These are phyloP conservation scores for Eriocheir sinensis DNA, from an alignment of 1,140 invertebrate genomes.

Conservation along the genomic window DNA sequence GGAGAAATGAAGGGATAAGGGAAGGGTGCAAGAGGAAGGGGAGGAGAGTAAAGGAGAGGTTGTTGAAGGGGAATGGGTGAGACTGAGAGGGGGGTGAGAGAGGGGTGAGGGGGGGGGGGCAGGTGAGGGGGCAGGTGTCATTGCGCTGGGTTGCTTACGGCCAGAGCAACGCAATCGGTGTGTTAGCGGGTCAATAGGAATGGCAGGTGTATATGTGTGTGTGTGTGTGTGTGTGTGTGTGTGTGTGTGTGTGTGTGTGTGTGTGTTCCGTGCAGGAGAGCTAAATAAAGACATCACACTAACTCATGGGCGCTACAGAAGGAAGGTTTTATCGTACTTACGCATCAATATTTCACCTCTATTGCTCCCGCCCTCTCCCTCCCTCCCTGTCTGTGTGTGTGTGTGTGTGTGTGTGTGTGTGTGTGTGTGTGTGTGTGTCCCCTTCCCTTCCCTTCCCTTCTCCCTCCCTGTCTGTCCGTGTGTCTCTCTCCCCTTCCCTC, in stretches of 20 bases:
- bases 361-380: background rate
- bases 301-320: background rate
- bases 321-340: background rate
- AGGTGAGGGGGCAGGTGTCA: background rate
- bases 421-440: too few species aligned
- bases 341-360: background rate
- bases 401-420: too few species aligned
- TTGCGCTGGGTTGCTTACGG: background rate
- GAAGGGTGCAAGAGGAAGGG: background rate
- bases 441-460: background rate
- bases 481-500: background rate
- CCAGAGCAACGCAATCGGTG: background rate
- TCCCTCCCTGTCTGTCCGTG: too few species aligned
- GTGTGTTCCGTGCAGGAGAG: background rate
- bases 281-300: background rate
- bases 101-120: too few species aligned
- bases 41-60: background rate
- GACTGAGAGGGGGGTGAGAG: too few species aligned
- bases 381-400: too few species aligned
- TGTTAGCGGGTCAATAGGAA: constrained; percentile 1
- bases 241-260: constrained; percentile 22
- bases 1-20: background rate
- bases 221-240: constrained; percentile 22
- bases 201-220: constrained; percentile 11
- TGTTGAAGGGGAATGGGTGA: background rate